These are phyloP conservation scores for Cremastobaeus sp. DNA, from an alignment of 2,888 invertebrate species.

Conservation along the genomic window DNA sequence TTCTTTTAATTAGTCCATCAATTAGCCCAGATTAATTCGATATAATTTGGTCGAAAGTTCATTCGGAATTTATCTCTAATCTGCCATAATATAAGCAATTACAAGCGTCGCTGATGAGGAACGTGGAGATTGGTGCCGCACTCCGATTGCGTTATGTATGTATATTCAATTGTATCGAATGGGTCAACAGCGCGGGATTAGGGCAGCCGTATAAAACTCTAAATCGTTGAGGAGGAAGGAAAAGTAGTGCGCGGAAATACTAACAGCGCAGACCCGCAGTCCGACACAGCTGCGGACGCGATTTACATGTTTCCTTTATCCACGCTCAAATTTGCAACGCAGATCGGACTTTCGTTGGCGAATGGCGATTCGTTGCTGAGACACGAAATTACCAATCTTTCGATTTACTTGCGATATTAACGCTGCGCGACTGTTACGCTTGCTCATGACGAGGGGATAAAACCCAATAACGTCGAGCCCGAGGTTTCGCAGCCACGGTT, in stretches of 20 bases:
- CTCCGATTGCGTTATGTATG: conserved; percentile 43
- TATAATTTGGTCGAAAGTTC: neutral
- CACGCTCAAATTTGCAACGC: conserved; percentile 61
- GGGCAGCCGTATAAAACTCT: conserved; percentile 48
- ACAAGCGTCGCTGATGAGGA: conserved; percentile 6
- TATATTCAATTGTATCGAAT: conserved; percentile 50
- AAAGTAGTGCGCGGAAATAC: conserved; percentile 57
- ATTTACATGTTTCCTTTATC: conserved; percentile 61
- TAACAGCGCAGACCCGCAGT: conserved; percentile 48
- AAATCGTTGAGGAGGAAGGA: conserved; percentile 56
- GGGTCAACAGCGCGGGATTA: conserved; percentile 50
- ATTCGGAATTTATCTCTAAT: conserved; percentile 23
- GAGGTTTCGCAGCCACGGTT: conserved; percentile 28
- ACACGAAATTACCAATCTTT: conserved; percentile 58
- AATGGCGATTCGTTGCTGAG: conserved; percentile 44
- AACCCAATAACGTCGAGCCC: conserved; percentile 21
- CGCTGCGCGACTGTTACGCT: conserved; percentile 17
- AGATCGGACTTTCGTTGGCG: conserved; percentile 54
- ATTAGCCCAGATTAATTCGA: no score
- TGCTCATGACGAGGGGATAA: conserved; percentile 22
- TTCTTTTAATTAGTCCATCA: no score
- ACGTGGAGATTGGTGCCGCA: conserved; percentile 20
- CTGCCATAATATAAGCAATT: conserved; percentile 31
- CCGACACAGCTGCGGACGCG: conserved; percentile 53
- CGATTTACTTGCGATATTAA: conserved; percentile 57